Base-by-base conservation (phyloP, 2,113 vertebrate genomes). In the Setophaga kirtlandii region DNA sequence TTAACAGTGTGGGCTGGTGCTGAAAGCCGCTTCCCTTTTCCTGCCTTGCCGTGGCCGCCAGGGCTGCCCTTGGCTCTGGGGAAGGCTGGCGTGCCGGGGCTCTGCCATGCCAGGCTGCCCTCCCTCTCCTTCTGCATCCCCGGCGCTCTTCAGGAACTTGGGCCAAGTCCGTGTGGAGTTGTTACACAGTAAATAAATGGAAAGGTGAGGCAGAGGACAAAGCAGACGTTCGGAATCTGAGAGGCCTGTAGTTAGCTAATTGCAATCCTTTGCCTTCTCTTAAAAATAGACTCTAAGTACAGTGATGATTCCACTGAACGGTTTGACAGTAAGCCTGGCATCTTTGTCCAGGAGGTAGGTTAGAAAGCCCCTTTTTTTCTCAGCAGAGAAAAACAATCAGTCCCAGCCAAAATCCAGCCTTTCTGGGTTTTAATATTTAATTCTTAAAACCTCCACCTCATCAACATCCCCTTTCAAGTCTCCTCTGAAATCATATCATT, bases 161-260 rank as follows among this genome's bases (percentile, higher is more conserved):
- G 30, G 47, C 76, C 83, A 50, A 70, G 53, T 56, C 69, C 9
- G 5, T 11, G 53, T n/a, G 55, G 60, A 82, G 75, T 42, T 67
- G 30, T 60, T 23, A 21, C 27, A 27, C 3, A 23, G 56, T 58
- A 64, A 90, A 87, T 79, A 74, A 68, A 71, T 42, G 41, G 52
- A 84, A 79, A 95, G 95, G 96, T 96, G 94, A 96, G 52, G 79
- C 93, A 95, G 83, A 94, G 95, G 97, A 85, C 93, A 75, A 83
- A 90, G 79, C 70, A 92, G 95, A 89, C 83, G 8, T 90, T n/a
- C 79, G 95, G 79, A 96, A 94, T 35, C 1, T 37, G 96, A 96
- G 95, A 96, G 69, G 83, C 86, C 93, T 89, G 83, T 50, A 55
- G 91, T 87, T 96, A 49, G 94, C 91, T 96, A 83, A 94, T 75